Base-by-base conservation (phyloP, 2,113 vertebrate species). In the Plecturocebus donacophilus region DNA sequence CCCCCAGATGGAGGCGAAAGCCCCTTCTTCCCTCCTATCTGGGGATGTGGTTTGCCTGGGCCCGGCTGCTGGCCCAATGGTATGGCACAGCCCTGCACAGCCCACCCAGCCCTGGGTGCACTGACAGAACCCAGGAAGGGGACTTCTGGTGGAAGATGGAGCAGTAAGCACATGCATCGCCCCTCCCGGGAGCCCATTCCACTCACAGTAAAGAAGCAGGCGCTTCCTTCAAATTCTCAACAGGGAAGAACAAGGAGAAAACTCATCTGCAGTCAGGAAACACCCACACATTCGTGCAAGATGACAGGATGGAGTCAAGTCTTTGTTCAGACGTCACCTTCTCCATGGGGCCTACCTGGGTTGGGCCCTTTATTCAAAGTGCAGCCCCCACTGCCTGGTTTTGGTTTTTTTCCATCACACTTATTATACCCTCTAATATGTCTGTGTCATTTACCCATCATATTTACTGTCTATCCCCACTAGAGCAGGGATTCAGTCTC, bases 1-100 rank as follows among this genome's bases (percentile, higher is more conserved):
- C 71, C 95, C 95, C 45, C 11, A 11, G 20, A 4, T 9, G 58
- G 47, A 42, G 40, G 35, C 23, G 58, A 5, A 56, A 25, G 12
- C 17, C 17, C n/a, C n/a, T 23, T n/a, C 20, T 8, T 14, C 17
- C 8, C 3, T n/a, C 40, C 19, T 10, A 0, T 4, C 6, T 0
- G 49, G n/a, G 73, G 38, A 23, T 80, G 20, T 8, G 0, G 76
- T 32, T 40, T 9, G 32, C 52, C 71, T 13, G n/a, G 75, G 68
- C 13, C 23, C 2, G 38, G 85, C 86, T 27, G 11, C 68, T 2
- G 11, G 84, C 32, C 45, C 40, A 14, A 0, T 0, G 9, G 3
- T 2, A 40, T 11, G 45, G 73, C 27, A 19, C 17, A 42, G 45
- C 19, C 79, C 45, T n/a, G 13, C 30, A 3, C 0, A 1, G n/a